Conservation (phyloP, 1,140 invertebrate species). For the Ctenoplectra terminalis region DNA sequence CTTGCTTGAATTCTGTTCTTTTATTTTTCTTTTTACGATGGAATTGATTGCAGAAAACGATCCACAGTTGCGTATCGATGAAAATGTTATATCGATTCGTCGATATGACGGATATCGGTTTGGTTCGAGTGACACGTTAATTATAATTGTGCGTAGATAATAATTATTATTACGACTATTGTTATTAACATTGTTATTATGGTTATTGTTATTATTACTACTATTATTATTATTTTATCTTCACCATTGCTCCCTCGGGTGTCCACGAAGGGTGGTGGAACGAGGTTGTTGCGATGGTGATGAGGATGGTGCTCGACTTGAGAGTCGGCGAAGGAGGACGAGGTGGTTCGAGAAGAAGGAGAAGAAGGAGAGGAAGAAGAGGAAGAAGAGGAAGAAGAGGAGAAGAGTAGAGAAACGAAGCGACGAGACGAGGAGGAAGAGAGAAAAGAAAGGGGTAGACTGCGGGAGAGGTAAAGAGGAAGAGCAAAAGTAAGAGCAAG, state of each 20-base stretch:
- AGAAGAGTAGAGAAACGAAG: background rate
- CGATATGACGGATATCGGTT: too few species aligned
- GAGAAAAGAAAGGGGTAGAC: background rate
- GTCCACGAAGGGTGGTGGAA: constrained; percentile 38
- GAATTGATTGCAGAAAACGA: too few species aligned
- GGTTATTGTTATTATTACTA: constrained; percentile 65
- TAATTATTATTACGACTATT: background rate
- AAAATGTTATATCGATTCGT: too few species aligned
- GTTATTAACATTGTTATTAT: constrained; percentile 60
- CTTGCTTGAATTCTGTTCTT: too few species aligned
- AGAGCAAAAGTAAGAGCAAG: background rate
- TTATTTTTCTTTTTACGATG: too few species aligned
- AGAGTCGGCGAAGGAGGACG: constrained; percentile 19
- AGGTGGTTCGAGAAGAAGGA: constrained; percentile 15
- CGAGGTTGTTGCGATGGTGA: constrained; percentile 55
- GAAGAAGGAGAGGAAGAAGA: constrained; percentile 44
- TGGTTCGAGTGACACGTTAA: too few species aligned
- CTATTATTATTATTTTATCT: constrained; percentile 77
- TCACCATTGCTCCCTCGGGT: constrained; percentile 57
- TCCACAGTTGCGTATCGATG: too few species aligned
- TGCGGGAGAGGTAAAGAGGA: background rate
- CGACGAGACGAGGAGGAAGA: background rate
- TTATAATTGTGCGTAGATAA: background rate
- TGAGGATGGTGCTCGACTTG: constrained; percentile 50
- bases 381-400: background rate